Conservation (phyloP, 2,113 vertebrate genomes). For the Rhinopomastus cyanomelas region DNA sequence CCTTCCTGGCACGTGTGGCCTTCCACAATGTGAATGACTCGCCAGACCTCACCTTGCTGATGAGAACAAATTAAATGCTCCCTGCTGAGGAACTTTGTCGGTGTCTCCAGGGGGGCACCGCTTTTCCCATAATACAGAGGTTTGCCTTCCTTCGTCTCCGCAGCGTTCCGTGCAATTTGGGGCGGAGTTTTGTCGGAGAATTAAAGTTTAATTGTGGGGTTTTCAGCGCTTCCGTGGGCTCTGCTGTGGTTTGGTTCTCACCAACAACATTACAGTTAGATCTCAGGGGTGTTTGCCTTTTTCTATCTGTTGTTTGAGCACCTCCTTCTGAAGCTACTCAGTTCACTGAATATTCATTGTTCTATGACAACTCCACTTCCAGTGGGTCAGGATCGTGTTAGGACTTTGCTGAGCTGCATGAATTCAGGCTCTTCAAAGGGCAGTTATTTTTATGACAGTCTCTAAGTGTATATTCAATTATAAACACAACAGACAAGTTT, state of each 20-base stretch:
- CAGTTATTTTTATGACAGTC: neutral
- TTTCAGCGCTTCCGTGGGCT: neutral
- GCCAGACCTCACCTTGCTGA: neutral
- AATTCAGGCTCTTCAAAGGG: neutral
- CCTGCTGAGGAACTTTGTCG: neutral
- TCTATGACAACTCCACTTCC: neutral
- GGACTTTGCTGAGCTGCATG: neutral
- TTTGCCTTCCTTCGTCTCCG: neutral
- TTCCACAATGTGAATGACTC: neutral
- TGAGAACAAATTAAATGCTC: neutral
- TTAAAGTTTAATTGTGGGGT: neutral
- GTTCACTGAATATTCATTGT: neutral
- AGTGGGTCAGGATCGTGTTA: constrained; percentile 4
- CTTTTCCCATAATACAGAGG: neutral
- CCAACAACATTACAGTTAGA: neutral
- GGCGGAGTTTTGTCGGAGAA: neutral
- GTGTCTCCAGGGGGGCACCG: neutral
- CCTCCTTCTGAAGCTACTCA: neutral
- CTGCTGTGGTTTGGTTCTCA: neutral
- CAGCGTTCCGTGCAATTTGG: neutral
- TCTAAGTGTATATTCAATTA: neutral
- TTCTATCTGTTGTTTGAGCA: neutral
- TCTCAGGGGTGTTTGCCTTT: neutral
- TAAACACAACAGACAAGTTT: neutral
- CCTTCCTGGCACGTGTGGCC: neutral